Evolutionary conservation across 1,140 invertebrate species (phyloP).

Genomic region (Atta texana): DNA sequence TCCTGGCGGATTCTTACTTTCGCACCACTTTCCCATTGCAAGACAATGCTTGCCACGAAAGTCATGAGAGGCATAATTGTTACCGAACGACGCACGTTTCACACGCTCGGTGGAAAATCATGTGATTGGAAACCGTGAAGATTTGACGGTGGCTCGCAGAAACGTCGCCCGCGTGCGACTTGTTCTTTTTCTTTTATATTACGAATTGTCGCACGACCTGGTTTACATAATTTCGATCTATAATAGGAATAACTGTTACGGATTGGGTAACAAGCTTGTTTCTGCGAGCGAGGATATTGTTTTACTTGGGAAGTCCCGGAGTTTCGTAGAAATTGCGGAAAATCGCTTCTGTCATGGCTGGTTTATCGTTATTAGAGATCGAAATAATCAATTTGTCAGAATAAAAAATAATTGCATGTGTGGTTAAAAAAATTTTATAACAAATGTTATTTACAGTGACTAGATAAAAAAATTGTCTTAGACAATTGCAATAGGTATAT

Average conservation of each 20-base stretch:
- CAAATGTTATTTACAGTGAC: neutral
- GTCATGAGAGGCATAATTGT: constrained; percentile 78
- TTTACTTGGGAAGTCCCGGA: neutral
- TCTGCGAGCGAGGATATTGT: neutral
- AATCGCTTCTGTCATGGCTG: constrained; percentile 7
- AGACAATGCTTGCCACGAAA: constrained; percentile 79
- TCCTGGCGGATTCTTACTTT: constrained; percentile 76
- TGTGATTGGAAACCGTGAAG: constrained; percentile 45
- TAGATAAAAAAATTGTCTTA: constrained; percentile 7
- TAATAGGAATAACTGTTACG: constrained; percentile 63
- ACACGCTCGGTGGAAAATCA: constrained; percentile 76
- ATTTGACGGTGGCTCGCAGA: neutral
- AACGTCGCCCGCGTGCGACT: constrained; percentile 25
- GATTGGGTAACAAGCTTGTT: constrained; percentile 60
- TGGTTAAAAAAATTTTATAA: neutral
- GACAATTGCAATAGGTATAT: no score
- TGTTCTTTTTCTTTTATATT: constrained; percentile 33
- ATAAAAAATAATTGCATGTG: neutral
- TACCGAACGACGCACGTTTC: constrained; percentile 77
- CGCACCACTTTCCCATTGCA: constrained; percentile 78
- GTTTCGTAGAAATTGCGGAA: neutral
- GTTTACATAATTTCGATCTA: constrained; percentile 81
- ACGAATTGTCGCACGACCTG: constrained; percentile 78
- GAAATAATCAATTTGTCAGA: neutral
- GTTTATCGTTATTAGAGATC: neutral